Percentiles rank a stretch among this genome's conserved stretches.
Conservation (phyloP, 92 coral and sea anemone genomes). For the Virgularia gustaviana region DNA sequence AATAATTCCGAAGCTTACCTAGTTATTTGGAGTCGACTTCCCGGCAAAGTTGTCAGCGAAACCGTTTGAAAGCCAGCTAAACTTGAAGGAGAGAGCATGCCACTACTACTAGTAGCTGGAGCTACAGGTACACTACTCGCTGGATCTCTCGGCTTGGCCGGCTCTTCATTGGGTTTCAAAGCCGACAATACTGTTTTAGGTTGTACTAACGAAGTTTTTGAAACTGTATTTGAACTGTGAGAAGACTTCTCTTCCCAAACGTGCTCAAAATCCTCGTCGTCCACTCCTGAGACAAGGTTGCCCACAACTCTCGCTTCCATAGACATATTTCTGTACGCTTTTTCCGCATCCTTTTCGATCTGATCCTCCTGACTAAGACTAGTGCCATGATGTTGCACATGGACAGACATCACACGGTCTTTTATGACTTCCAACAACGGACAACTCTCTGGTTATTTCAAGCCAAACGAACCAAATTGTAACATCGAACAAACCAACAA, state of each 20-base stretch:
- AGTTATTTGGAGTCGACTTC: constrained; percentile 23
- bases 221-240: constrained; percentile 3
- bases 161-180: background rate
- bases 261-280: constrained; percentile 39
- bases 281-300: constrained; percentile 26
- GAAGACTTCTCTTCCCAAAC: constrained; percentile 23
- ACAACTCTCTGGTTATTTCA: no score
- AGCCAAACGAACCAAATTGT: no score
- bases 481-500: no score
- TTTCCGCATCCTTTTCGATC: constrained; percentile 36
- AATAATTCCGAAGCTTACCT: constrained; percentile 10
- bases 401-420: constrained; percentile 5
- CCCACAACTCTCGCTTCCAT: constrained; percentile 27
- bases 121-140: background rate
- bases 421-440: no score
- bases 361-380: constrained; percentile 19
- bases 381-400: background rate
- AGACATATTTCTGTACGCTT: constrained; percentile 32
- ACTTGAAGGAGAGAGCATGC: constrained; percentile 30
- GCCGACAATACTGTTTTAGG: background rate
- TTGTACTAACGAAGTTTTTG: no score
- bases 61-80: constrained; percentile 41
- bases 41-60: constrained; percentile 27
- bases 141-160: background rate
- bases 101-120: no score